Conservation (phyloP, 1,140 invertebrate species). For the Bombus breviceps region DNA sequence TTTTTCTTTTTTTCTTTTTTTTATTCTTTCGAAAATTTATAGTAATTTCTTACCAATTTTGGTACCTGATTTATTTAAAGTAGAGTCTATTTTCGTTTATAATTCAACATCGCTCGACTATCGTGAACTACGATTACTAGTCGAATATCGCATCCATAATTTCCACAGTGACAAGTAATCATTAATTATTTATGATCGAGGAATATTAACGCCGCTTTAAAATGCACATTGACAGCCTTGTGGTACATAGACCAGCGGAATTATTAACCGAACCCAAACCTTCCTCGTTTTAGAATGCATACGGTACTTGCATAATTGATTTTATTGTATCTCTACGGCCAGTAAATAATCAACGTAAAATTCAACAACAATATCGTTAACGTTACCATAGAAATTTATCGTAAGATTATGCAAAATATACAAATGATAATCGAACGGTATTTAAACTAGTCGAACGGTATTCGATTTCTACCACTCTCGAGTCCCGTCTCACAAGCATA, state of each 20-base stretch:
- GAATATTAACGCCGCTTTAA: constrained; percentile 19
- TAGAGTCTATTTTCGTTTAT: not conserved
- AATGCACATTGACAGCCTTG: not conserved
- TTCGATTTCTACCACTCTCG: constrained; percentile 32
- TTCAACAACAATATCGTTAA: not conserved
- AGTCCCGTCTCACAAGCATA: not conserved
- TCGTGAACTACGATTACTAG: not conserved
- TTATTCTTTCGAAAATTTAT: not conserved
- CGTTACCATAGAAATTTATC: not conserved
- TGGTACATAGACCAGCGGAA: not conserved
- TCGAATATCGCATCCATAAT: not conserved
- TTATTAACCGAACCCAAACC: not conserved
- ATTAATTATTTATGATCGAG: constrained; percentile 6
- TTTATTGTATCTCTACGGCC: not conserved
- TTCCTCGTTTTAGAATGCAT: not conserved
- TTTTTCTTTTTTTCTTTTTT: not conserved
- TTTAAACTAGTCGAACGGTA: not conserved
- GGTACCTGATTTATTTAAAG: not conserved
- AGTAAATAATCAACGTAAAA: not conserved
- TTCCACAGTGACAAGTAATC: not conserved
- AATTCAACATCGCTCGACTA: not conserved
- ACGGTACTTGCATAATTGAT: not conserved
- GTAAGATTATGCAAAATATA: not conserved
- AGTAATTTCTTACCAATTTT: not conserved
- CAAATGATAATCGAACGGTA: not conserved